phyloP scores from a whole-genome alignment of 2,113 vertebrate genomes.

The Fregetta grallaria region DNA sequence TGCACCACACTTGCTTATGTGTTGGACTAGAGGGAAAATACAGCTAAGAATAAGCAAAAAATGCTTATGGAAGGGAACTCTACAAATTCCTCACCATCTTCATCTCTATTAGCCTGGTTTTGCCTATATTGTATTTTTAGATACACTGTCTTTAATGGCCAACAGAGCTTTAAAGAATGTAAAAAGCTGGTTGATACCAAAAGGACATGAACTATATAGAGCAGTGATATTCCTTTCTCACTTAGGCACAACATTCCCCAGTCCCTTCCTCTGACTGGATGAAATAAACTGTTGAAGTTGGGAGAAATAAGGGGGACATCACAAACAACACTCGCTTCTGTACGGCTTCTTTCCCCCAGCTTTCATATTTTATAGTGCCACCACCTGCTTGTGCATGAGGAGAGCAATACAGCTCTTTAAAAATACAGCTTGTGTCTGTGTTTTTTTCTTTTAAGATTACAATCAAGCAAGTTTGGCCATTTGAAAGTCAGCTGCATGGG shows the following conservation, averaged over 20 bases:
- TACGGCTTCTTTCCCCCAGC: background rate
- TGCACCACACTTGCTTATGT: background rate
- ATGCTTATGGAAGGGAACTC: background rate
- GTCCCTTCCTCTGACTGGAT: background rate
- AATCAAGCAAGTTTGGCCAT: slow-evolving; percentile 29
- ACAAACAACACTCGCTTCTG: background rate
- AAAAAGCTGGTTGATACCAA: background rate
- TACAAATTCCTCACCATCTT: background rate
- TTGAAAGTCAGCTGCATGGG: slow-evolving; percentile 55
- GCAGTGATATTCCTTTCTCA: background rate
- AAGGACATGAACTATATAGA: background rate
- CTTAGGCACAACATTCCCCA: background rate
- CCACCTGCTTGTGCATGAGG: background rate
- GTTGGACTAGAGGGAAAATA: background rate
- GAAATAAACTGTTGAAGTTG: background rate
- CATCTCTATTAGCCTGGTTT: background rate
- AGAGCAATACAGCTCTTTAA: background rate
- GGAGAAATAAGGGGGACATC: background rate
- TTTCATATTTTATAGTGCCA: background rate
- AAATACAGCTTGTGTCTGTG: background rate
- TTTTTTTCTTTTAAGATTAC: slow-evolving; percentile 10
- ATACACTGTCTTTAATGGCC: background rate
- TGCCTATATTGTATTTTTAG: background rate
- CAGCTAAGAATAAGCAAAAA: background rate
- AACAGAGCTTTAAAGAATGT: background rate